Conservation (phyloP, 2,113 vertebrate species). For the Plectropomus leopardus region DNA sequence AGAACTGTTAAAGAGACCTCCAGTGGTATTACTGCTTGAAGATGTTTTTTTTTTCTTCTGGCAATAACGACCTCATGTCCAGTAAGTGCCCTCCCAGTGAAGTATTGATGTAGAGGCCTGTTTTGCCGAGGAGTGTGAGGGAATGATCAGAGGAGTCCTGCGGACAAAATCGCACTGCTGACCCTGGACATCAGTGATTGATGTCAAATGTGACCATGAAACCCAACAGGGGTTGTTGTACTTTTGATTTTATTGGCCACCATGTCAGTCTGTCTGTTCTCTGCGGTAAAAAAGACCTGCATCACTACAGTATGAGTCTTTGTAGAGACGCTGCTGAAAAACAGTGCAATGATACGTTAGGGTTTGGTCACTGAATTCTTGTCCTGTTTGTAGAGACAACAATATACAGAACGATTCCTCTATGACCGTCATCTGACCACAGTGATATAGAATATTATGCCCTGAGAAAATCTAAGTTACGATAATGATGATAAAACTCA, state of each 20-base stretch:
- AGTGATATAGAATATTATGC: slow-evolving; percentile 51
- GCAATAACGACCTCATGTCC: slow-evolving; percentile 81
- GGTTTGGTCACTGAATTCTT: slow-evolving; percentile 59
- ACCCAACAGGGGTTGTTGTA: slow-evolving; percentile 77
- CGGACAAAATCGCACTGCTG: slow-evolving; percentile 74
- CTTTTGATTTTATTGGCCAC: slow-evolving; percentile 82
- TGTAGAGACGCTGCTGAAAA: slow-evolving; percentile 52
- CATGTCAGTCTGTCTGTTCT: slow-evolving; percentile 68
- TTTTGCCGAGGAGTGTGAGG: slow-evolving; percentile 69
- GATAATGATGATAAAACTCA: slow-evolving; percentile 29
- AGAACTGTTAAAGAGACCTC: slow-evolving; percentile 80
- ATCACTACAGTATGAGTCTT: slow-evolving; percentile 48
- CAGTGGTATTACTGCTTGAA: slow-evolving; percentile 68
- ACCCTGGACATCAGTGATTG: slow-evolving; percentile 80
- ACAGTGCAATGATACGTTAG: slow-evolving; percentile 59
- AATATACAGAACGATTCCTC: slow-evolving; percentile 45
- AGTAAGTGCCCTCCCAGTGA: slow-evolving; percentile 80
- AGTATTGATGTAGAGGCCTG: slow-evolving; percentile 79
- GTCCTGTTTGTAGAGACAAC: slow-evolving; percentile 74
- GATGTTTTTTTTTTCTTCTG: slow-evolving; percentile 64
- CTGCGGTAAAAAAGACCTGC: slow-evolving; percentile 61
- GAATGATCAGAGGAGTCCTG: slow-evolving; percentile 77
- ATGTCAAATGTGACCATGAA: slow-evolving; percentile 77
- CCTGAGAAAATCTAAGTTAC: slow-evolving; percentile 27
- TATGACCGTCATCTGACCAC: slow-evolving; percentile 46